Percentiles rank a stretch among this genome's conserved stretches.
Evolutionary conservation across 2,113 vertebrate genomes (phyloP).

Genomic region (Microtus pennsylvanicus): DNA sequence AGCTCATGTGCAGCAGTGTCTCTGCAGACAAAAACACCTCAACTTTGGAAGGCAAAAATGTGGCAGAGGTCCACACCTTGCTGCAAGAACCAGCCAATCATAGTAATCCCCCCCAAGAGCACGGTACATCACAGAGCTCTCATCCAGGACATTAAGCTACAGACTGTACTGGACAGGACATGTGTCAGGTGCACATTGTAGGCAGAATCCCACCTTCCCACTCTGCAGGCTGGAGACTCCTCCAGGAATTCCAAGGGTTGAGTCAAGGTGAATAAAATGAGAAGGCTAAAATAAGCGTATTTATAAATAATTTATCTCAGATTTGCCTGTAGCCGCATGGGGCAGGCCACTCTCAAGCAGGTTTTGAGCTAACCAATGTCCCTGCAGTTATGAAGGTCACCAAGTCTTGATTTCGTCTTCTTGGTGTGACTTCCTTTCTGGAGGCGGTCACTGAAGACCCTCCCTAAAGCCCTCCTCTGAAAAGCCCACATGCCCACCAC

Average conservation of each 20-base stretch:
- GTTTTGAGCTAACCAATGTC: not conserved
- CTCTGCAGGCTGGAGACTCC: not conserved
- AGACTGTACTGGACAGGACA: not conserved
- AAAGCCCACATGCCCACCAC: not conserved
- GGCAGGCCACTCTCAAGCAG: not conserved
- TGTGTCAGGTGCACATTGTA: rapidly evolving
- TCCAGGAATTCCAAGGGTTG: not conserved
- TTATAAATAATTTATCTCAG: constrained; percentile 56
- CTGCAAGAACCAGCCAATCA: not conserved
- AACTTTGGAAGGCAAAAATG: constrained; percentile 26
- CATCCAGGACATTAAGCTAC: not conserved
- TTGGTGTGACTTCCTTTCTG: not conserved
- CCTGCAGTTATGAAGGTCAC: not conserved
- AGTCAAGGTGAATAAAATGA: constrained; percentile 32
- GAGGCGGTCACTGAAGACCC: not conserved
- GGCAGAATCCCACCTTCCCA: not conserved
- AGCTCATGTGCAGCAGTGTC: not conserved
- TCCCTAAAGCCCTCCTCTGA: not conserved
- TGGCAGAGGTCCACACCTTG: not conserved
- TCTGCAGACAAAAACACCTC: not conserved
- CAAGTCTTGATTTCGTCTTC: not conserved
- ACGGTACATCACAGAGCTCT: not conserved
- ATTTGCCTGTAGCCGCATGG: constrained; percentile 22
- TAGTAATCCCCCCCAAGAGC: not conserved
- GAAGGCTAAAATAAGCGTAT: not conserved